Percentiles rank a stretch among this genome's conserved stretches.
These are phyloP conservation scores for Echinops telfairi DNA, from an alignment of 2,113 vertebrate genomes.

Conservation along the genomic window DNA sequence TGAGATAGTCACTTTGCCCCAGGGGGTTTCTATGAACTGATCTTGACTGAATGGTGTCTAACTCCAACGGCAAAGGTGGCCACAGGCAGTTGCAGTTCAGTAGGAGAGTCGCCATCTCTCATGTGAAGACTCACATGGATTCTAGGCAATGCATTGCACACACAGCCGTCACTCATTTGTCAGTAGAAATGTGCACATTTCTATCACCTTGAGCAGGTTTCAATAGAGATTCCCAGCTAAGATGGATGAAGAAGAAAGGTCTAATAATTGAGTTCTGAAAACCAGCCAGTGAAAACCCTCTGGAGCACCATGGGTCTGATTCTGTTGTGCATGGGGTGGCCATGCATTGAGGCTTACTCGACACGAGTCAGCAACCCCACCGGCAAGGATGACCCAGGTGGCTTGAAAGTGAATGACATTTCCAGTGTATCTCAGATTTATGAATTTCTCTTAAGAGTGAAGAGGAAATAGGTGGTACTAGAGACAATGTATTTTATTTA, in stretches of 20 bases:
- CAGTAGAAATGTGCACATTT: too few relatives aligned
- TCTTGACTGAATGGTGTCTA: background rate
- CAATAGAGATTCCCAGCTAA: too few relatives aligned
- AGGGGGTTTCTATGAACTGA: background rate
- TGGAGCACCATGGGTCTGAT: background rate
- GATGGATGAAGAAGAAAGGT: too few relatives aligned
- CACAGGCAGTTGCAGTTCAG: background rate
- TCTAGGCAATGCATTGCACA: background rate
- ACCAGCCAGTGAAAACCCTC: too few relatives aligned
- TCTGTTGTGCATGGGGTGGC: background rate
- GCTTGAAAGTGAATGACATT: background rate
- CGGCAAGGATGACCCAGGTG: background rate
- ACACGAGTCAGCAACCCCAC: background rate
- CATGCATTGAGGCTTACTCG: too few relatives aligned
- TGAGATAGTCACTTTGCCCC: background rate
- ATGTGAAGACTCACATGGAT: background rate
- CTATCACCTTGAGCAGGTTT: too few relatives aligned
- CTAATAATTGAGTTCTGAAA: too few relatives aligned
- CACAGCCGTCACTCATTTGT: too few relatives aligned
- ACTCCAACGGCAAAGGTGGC: background rate
- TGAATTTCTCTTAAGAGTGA: background rate
- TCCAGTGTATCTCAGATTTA: background rate
- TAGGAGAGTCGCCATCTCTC: background rate
- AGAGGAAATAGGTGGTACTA: background rate
- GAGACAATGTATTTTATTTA: conserved; percentile 10